A percentile compares a stretch with the other conserved stretches of the same genome.
Conservation (phyloP, 2,113 vertebrate genomes). For the Pseudois nayaur region DNA sequence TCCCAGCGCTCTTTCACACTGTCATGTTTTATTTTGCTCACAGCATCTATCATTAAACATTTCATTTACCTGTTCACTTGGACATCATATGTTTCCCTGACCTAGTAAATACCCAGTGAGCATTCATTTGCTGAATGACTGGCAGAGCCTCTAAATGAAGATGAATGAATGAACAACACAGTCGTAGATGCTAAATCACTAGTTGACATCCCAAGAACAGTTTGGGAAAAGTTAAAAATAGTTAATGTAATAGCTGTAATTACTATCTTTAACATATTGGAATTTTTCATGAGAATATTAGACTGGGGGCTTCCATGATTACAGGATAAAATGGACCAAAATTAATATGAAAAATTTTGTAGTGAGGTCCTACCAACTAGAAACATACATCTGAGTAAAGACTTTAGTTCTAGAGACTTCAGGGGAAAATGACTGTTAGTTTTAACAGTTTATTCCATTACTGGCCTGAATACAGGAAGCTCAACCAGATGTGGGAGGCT, state of each 20-base stretch:
- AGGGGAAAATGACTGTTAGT: neutral
- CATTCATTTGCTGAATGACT: neutral
- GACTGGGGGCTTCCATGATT: neutral
- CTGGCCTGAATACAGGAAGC: neutral
- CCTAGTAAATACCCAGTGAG: neutral
- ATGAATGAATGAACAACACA: neutral
- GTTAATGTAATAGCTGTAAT: neutral
- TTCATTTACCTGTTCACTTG: neutral
- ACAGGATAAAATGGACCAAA: neutral
- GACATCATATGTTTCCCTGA: no score
- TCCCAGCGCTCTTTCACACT: rapidly evolving
- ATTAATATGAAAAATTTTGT: neutral
- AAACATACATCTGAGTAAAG: neutral
- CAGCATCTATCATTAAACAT: neutral
- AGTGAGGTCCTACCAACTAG: neutral
- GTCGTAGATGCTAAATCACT: neutral
- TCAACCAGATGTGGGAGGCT: neutral
- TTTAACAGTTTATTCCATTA: neutral
- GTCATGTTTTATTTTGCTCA: neutral
- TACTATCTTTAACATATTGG: neutral
- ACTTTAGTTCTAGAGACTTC: neutral
- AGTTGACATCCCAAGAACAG: neutral
- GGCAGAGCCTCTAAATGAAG: neutral
- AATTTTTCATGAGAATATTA: neutral
- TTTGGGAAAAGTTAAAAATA: neutral